Evolutionary conservation across 2,113 vertebrate genomes (phyloP).

Genomic region (Nanorana parkeri): DNA sequence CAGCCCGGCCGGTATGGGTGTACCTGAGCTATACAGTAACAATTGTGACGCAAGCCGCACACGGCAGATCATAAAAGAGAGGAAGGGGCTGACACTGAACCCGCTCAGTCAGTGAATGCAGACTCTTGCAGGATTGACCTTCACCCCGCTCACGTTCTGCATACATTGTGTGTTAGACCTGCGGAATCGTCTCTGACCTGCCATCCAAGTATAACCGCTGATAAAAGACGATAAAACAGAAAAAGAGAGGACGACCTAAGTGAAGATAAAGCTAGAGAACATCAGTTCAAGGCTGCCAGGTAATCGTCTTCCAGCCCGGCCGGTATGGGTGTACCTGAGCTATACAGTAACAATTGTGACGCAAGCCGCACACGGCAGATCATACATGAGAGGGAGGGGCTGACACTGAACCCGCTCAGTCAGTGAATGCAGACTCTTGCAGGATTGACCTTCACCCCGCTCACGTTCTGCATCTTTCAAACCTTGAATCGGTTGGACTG

Average conservation of each 20-base stretch:
- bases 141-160: no score
- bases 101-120: background rate
- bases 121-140: no score
- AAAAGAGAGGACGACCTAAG: no score
- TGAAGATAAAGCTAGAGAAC: no score
- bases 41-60: background rate
- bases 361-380: background rate
- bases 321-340: background rate
- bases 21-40: background rate
- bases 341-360: no score
- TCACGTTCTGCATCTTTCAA: constrained; percentile 20
- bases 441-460: background rate
- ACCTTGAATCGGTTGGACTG: background rate
- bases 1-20: background rate
- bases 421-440: background rate
- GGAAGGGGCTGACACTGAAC: background rate
- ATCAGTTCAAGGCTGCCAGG: no score
- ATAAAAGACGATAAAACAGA: no score
- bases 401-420: background rate
- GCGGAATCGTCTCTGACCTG: no score
- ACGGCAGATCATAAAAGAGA: background rate
- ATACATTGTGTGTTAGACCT: background rate
- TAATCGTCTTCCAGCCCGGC: background rate
- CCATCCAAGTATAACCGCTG: no score
- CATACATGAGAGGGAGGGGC: background rate